A percentile compares a stretch with the other conserved stretches of the same genome.
phyloP scores from a whole-genome alignment of 2,888 invertebrate genomes.

The Parnassius apollo region DNA sequence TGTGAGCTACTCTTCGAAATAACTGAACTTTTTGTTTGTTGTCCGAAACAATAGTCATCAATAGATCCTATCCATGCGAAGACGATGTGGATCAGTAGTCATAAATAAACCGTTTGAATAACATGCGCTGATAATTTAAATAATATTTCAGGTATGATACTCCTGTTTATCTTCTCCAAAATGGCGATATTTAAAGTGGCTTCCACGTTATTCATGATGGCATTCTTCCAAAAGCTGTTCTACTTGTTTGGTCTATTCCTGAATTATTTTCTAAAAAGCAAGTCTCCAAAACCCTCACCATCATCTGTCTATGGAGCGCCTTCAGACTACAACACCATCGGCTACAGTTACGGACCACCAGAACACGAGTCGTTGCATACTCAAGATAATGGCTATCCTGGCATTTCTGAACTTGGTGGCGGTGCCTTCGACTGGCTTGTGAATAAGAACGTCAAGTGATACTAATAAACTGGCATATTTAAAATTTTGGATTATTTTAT shows the following conservation, averaged over 20 bases:
- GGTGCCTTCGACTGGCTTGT: constrained; percentile 57
- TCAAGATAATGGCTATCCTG: constrained; percentile 44
- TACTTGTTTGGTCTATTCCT: constrained; percentile 57
- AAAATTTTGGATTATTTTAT: not conserved
- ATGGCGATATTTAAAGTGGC: constrained; percentile 62
- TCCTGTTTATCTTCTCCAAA: constrained; percentile 59
- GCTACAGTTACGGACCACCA: constrained; percentile 68
- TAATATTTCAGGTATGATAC: constrained; percentile 56
- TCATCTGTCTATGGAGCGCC: constrained; percentile 55
- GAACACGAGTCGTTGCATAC: constrained; percentile 47
- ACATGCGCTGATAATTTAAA: no score
- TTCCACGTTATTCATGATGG: constrained; percentile 59
- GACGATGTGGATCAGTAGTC: no score
- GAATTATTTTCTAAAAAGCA: constrained; percentile 60
- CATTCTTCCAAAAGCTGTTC: constrained; percentile 70
- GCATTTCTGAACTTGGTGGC: constrained; percentile 52
- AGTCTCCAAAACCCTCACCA: constrained; percentile 39
- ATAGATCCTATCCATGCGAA: no score
- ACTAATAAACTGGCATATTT: not conserved
- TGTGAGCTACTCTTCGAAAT: no score
- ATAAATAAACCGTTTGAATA: no score
- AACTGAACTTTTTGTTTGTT: no score
- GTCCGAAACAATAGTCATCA: no score
- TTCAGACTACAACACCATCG: constrained; percentile 65
- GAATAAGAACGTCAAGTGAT: constrained; percentile 44